Evolutionary conservation across 2,113 vertebrate genomes (phyloP).

Genomic region (Gasterosteus aculeatus): DNA sequence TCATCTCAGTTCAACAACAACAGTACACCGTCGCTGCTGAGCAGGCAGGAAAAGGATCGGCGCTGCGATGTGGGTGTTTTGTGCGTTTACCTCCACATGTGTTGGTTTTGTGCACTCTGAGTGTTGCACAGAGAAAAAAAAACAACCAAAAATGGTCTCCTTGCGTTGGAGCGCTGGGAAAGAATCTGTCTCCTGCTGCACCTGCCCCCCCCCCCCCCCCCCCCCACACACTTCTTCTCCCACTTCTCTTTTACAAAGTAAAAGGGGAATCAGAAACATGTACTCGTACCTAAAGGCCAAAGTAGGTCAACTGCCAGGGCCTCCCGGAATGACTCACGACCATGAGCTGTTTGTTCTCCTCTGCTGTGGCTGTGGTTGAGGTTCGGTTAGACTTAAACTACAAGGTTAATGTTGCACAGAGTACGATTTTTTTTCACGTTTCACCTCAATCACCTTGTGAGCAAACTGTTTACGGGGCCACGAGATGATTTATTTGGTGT

Average conservation of each 20-base stretch:
- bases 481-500: neutral
- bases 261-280: neutral
- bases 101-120: constrained; percentile 56
- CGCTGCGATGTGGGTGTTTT: constrained; percentile 50
- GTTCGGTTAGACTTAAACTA: constrained; percentile 16
- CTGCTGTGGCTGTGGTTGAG: constrained; percentile 20
- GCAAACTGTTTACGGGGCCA: neutral
- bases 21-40: constrained; percentile 41
- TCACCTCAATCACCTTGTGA: neutral
- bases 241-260: constrained; percentile 6
- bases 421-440: neutral
- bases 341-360: neutral
- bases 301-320: constrained; percentile 36
- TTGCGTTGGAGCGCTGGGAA: constrained; percentile 74
- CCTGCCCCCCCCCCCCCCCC: constrained; percentile 43
- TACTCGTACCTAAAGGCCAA: constrained; percentile 8
- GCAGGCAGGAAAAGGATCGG: constrained; percentile 56
- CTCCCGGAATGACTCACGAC: constrained; percentile 29
- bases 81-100: constrained; percentile 28
- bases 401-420: constrained; percentile 6
- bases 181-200: constrained; percentile 50
- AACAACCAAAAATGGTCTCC: neutral
- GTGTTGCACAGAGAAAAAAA: constrained; percentile 26
- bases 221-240: constrained; percentile 13
- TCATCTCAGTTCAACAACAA: constrained; percentile 73